Percentiles rank a stretch among this genome's conserved stretches.
These are phyloP conservation scores for Desmophyllum pertusum DNA, from an alignment of 92 coral and sea anemone species.

Conservation along the genomic window DNA sequence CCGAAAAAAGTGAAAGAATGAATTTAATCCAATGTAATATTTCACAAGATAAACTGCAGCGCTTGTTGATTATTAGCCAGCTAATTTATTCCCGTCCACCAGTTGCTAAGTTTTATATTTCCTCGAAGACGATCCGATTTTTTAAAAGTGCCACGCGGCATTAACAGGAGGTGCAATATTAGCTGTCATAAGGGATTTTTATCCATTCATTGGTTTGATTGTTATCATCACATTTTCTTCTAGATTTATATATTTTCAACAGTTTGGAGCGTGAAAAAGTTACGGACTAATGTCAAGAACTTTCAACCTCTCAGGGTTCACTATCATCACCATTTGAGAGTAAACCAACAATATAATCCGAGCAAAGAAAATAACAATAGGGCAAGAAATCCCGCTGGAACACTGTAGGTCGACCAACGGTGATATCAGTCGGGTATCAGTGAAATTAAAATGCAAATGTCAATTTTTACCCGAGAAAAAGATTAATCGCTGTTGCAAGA, in stretches of 20 bases:
- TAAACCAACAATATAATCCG: background rate
- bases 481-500: background rate
- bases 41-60: background rate
- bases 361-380: background rate
- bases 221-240: no score
- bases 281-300: no score
- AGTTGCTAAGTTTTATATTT: background rate
- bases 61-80: background rate
- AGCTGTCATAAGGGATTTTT: background rate
- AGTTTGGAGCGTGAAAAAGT: no score
- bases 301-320: no score
- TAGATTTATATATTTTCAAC: no score
- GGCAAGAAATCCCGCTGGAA: background rate
- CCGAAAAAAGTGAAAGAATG: background rate
- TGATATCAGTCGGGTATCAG: no score
- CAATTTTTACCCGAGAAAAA: background rate
- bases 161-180: background rate
- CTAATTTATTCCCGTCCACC: background rate
- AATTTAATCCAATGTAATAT: background rate
- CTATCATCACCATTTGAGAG: background rate
- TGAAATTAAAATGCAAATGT: slow-evolving; percentile 4
- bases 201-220: background rate
- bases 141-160: background rate
- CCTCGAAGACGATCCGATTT: background rate
- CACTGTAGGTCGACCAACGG: background rate